phyloP scores from a whole-genome alignment of 30 jellyfish, hydroid and myxozoan species.

The Sanderia malayensis region DNA sequence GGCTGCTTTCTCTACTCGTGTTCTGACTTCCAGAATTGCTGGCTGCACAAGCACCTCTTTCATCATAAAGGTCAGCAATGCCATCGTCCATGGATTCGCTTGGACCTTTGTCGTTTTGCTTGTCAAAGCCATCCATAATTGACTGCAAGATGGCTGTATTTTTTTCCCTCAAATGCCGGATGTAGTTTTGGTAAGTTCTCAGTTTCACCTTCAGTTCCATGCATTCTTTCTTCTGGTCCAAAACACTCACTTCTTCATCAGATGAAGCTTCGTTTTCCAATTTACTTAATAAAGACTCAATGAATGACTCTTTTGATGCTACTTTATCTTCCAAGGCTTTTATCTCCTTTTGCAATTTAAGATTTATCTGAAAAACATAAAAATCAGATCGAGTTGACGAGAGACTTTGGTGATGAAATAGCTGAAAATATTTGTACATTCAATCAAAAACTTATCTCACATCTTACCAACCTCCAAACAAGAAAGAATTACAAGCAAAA shows the following conservation, averaged over 20 bases:
- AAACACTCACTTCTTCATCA: conserved; percentile 4
- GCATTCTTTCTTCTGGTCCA: conserved; percentile 39
- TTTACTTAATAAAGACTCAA: conserved; percentile 25
- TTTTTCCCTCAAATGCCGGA: conserved; percentile 44
- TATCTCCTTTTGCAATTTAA: conserved; percentile 5
- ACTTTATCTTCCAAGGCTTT: conserved; percentile 35
- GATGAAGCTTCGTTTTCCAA: conserved; percentile 10
- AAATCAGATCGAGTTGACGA: too few relatives aligned
- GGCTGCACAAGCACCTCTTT: conserved; percentile 4
- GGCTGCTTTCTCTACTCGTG: conserved; percentile 4
- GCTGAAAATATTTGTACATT: too few relatives aligned
- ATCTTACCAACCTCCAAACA: too few relatives aligned
- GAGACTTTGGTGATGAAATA: too few relatives aligned
- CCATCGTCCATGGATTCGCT: conserved; percentile 31
- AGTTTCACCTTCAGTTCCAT: conserved; percentile 22
- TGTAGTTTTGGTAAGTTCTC: conserved; percentile 32
- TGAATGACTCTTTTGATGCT: conserved; percentile 26
- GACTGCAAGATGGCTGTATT: conserved; percentile 29
- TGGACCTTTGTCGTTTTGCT: conserved; percentile 21
- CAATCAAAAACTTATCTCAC: too few relatives aligned
- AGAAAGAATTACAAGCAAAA: too few relatives aligned
- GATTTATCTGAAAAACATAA: conserved; percentile 32
- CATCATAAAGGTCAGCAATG: conserved; percentile 7
- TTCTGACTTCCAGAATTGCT: conserved; percentile 7
- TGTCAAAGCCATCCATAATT: conserved; percentile 40